A percentile compares a stretch with the other conserved stretches of the same genome.
phyloP scores from a whole-genome alignment of 2,888 invertebrate species.

The Noctua pronuba region DNA sequence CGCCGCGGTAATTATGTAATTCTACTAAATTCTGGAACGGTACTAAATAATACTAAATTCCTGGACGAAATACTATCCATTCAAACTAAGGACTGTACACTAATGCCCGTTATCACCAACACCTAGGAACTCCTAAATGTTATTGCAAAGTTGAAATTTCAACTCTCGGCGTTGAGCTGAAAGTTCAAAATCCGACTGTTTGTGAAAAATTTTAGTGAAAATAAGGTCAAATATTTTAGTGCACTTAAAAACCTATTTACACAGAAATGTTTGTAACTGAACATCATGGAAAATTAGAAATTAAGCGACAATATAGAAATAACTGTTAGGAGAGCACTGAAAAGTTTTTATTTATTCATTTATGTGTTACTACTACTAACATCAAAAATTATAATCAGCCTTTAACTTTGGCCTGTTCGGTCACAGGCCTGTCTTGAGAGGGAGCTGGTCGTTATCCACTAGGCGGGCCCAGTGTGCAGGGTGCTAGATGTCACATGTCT shows the following conservation, averaged over 20 bases:
- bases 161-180: neutral
- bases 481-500: too few species aligned
- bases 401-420: too few species aligned
- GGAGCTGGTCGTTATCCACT: too few species aligned
- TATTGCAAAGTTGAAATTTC: neutral
- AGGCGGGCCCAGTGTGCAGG: too few species aligned
- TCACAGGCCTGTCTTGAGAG: too few species aligned
- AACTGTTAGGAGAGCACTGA: neutral
- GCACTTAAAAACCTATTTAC: neutral
- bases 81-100: neutral
- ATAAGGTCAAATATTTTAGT: neutral
- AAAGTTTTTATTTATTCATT: neutral
- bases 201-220: neutral
- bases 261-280: neutral
- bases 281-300: neutral
- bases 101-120: neutral
- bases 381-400: neutral
- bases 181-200: neutral
- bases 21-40: neutral
- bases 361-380: neutral
- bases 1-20: neutral
- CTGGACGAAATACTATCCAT: neutral
- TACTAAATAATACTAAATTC: neutral
- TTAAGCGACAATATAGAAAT: neutral
- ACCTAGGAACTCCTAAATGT: too few species aligned